phyloP scores from a whole-genome alignment of 2,797 vertebrate genomes.

The Cossypha polioptera region DNA sequence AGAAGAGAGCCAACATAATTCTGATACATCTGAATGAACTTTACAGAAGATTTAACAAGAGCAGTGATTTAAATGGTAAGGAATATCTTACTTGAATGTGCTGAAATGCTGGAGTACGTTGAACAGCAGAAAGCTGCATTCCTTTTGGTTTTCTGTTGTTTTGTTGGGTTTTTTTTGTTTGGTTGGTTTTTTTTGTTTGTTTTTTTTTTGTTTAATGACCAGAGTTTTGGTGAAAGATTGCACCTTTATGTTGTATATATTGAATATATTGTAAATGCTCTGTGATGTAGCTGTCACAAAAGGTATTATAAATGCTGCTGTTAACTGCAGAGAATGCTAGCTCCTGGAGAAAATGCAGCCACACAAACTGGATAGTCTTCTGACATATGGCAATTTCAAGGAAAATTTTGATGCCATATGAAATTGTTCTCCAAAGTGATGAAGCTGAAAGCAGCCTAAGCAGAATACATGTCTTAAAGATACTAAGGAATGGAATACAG shows the following conservation, averaged over 20 bases:
- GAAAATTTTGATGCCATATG: neutral
- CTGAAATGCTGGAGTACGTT: neutral
- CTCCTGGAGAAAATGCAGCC: neutral
- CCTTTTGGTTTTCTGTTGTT: neutral
- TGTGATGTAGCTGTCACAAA: neutral
- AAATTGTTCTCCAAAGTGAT: neutral
- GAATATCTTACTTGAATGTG: neutral
- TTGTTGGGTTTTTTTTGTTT: too few species aligned
- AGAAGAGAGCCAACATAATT: neutral
- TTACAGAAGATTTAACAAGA: neutral
- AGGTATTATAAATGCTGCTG: neutral
- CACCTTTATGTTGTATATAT: neutral
- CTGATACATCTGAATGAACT: neutral
- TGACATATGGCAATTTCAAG: neutral
- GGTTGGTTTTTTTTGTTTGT: too few species aligned
- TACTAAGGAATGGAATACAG: neutral
- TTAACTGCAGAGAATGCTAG: neutral
- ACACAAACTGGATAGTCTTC: neutral
- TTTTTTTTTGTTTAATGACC: rapidly evolving
- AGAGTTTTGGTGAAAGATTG: neutral
- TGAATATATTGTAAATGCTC: neutral
- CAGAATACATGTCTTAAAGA: neutral
- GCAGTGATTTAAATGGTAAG: neutral
- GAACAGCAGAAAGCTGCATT: neutral
- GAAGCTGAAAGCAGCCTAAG: neutral